These are phyloP conservation scores for Dolomedes plantarius DNA, from an alignment of 2,888 invertebrate species.

Conservation along the genomic window DNA sequence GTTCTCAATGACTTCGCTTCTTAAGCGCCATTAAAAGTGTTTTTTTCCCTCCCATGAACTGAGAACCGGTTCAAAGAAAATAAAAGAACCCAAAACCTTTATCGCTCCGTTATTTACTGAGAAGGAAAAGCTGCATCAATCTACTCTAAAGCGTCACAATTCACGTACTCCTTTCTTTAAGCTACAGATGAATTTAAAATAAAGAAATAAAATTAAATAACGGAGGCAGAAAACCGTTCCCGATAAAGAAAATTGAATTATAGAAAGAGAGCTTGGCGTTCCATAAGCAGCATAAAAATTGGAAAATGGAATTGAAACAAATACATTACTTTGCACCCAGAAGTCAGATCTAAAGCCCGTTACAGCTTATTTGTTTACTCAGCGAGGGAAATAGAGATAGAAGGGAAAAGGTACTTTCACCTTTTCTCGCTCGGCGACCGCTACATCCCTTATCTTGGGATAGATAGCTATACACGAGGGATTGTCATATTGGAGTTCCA, in stretches of 20 bases:
- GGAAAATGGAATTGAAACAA: slow-evolving; percentile 69
- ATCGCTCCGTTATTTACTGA: slow-evolving; percentile 38
- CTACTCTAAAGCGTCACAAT: slow-evolving; percentile 42
- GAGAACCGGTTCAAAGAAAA: not conserved
- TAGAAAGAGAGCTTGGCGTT: slow-evolving; percentile 1
- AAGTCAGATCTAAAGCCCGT: slow-evolving; percentile 52
- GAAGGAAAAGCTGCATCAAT: slow-evolving; percentile 17
- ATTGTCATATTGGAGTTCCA: slow-evolving; percentile 31
- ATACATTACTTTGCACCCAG: slow-evolving; percentile 71
- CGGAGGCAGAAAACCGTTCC: not conserved
- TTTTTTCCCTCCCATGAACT: too few relatives aligned
- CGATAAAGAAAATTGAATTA: slow-evolving; percentile 32
- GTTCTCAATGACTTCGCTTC: too few relatives aligned
- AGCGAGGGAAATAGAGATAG: slow-evolving; percentile 30
- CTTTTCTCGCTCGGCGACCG: slow-evolving; percentile 33
- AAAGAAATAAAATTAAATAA: slow-evolving; percentile 66
- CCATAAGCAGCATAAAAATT: slow-evolving; percentile 21
- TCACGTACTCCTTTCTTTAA: slow-evolving; percentile 38
- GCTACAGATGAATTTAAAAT: slow-evolving; percentile 54
- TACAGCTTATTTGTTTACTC: slow-evolving; percentile 66
- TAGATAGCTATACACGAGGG: slow-evolving; percentile 52
- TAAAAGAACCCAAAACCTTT: not conserved
- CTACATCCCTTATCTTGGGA: slow-evolving; percentile 39
- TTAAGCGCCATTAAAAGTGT: too few relatives aligned
- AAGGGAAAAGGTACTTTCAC: slow-evolving; percentile 60